Conservation (phyloP, 2,888 invertebrate species). For the Pyralis farinalis region DNA sequence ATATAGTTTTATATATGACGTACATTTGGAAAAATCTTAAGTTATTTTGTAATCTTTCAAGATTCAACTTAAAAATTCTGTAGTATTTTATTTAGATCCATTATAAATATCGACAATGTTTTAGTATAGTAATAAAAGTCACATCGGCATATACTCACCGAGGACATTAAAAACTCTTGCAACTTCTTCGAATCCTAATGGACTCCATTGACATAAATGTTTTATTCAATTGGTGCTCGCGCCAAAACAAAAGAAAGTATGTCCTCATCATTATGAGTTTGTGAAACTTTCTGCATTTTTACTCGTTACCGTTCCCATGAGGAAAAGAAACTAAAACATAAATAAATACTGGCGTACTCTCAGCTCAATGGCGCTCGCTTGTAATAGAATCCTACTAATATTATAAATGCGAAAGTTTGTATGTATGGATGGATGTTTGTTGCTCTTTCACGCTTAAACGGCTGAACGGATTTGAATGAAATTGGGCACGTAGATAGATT, state of each 20-base stretch:
- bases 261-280: slow-evolving; percentile 70
- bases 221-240: slow-evolving; percentile 71
- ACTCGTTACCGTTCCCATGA: slow-evolving; percentile 52
- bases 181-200: slow-evolving; percentile 67
- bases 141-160: slow-evolving; percentile 37
- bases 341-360: slow-evolving; percentile 36
- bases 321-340: slow-evolving; percentile 31
- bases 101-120: too few relatives aligned
- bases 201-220: slow-evolving; percentile 77
- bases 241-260: slow-evolving; percentile 74
- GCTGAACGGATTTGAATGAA: too few relatives aligned
- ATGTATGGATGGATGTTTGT: too few relatives aligned
- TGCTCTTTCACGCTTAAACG: too few relatives aligned
- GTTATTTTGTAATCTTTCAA: too few relatives aligned
- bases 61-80: too few relatives aligned
- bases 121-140: slow-evolving; percentile 9
- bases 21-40: too few relatives aligned
- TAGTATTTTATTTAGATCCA: too few relatives aligned
- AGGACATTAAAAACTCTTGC: slow-evolving; percentile 47
- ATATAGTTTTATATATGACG: too few relatives aligned
- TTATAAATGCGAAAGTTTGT: too few relatives aligned
- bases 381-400: too few relatives aligned
- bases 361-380: slow-evolving; percentile 16
- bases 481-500: too few relatives aligned
- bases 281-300: slow-evolving; percentile 66